These are phyloP conservation scores for Serinus canaria DNA, from an alignment of 2,113 vertebrate species.

Conservation along the genomic window DNA sequence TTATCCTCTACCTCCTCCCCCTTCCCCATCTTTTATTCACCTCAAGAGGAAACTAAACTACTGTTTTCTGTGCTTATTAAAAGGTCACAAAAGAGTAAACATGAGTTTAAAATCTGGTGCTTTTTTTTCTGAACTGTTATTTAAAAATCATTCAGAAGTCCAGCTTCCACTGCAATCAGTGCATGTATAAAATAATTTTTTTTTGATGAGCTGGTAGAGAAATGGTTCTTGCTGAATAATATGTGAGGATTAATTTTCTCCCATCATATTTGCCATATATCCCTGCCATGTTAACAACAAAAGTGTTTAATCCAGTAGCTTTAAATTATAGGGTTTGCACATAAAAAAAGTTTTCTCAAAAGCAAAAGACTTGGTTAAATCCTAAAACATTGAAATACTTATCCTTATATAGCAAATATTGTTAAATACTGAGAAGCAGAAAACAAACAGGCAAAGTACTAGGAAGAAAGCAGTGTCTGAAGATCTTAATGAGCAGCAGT, in stretches of 20 bases:
- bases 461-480: not conserved
- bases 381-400: not conserved
- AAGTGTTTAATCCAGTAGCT: not conserved
- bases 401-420: not conserved
- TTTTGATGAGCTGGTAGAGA: not conserved
- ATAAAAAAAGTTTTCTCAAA: not conserved
- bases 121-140: not conserved
- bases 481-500: not conserved
- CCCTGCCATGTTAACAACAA: rapidly evolving
- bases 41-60: not conserved
- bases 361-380: not conserved
- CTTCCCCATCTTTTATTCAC: not conserved
- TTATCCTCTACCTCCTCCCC: not conserved
- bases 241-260: not conserved
- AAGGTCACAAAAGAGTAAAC: not conserved
- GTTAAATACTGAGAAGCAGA: not conserved
- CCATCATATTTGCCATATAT: not conserved
- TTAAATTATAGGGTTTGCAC: not conserved
- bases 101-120: not conserved
- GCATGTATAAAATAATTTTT: not conserved
- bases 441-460: not conserved
- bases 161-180: not conserved
- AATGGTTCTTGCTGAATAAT: not conserved
- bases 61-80: not conserved
- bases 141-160: not conserved